phyloP scores from a whole-genome alignment of 2,888 invertebrate genomes.

The Acrobasis repandana region DNA sequence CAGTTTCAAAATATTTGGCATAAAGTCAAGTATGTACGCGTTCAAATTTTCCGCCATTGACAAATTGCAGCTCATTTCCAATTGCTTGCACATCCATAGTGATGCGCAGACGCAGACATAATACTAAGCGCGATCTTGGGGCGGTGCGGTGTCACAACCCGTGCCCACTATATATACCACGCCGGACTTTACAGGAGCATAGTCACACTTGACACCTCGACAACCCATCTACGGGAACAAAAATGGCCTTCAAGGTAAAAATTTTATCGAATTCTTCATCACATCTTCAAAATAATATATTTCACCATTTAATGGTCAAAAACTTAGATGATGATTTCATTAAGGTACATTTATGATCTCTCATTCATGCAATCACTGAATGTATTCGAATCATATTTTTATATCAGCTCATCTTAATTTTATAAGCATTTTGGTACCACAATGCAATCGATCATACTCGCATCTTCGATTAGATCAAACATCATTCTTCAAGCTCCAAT shows the following conservation, averaged over 20 bases:
- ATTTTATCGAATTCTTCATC: slow-evolving; percentile 7
- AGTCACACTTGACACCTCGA: slow-evolving; percentile 64
- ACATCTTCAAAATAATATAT: background rate
- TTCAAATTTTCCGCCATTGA: slow-evolving; percentile 74
- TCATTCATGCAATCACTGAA: no score
- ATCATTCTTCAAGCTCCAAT: no score
- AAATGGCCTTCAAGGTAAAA: slow-evolving; percentile 76
- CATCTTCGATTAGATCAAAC: no score
- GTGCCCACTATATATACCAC: slow-evolving; percentile 66
- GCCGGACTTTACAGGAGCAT: slow-evolving; percentile 59
- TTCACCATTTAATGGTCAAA: no score
- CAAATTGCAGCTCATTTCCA: slow-evolving; percentile 75
- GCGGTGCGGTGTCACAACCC: slow-evolving; percentile 65
- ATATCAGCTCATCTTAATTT: no score
- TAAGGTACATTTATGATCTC: no score
- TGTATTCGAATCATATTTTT: no score
- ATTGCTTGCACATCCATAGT: slow-evolving; percentile 74
- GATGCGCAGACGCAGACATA: slow-evolving; percentile 65
- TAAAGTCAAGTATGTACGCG: slow-evolving; percentile 73
- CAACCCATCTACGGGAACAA: slow-evolving; percentile 55
- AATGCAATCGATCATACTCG: no score
- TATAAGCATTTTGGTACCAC: no score
- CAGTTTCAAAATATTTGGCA: slow-evolving; percentile 67
- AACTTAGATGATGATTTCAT: no score
- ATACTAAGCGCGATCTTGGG: slow-evolving; percentile 75